Conservation (phyloP, 2,797 vertebrate genomes). For the Alcedo atthis region DNA sequence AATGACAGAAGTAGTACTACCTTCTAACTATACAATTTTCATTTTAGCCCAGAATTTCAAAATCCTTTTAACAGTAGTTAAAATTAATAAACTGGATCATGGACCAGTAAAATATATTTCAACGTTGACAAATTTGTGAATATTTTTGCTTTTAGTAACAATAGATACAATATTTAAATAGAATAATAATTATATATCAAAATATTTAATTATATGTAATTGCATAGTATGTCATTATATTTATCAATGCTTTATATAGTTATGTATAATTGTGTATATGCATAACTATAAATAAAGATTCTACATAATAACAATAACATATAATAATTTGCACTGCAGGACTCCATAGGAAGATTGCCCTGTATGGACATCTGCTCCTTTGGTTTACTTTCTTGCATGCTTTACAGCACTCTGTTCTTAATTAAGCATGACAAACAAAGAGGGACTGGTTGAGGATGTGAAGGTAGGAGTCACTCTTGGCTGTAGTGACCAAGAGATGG, state of each 20-base stretch:
- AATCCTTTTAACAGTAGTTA: neutral
- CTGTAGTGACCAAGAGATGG: too few relatives aligned
- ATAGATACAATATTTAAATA: neutral
- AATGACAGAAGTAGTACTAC: neutral
- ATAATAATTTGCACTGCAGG: neutral
- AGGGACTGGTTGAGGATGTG: too few relatives aligned
- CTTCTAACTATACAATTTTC: neutral
- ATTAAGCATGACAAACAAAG: neutral
- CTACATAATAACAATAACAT: neutral
- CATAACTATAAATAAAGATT: neutral
- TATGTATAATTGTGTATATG: neutral
- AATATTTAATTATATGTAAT: neutral
- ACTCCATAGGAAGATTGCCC: neutral
- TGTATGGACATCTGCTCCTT: neutral
- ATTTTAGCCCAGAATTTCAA: neutral
- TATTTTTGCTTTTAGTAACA: neutral
- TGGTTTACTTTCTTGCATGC: neutral
- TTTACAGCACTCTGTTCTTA: neutral
- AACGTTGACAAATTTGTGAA: neutral
- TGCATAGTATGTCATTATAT: neutral
- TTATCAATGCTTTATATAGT: neutral
- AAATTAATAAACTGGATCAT: neutral
- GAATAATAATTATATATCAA: neutral
- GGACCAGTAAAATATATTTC: neutral
- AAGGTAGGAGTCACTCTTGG: too few relatives aligned